Evolutionary conservation across 2,797 vertebrate genomes (phyloP), one percentile per base, ranked within the genome.

Genomic region (Danio choprae): DNA sequence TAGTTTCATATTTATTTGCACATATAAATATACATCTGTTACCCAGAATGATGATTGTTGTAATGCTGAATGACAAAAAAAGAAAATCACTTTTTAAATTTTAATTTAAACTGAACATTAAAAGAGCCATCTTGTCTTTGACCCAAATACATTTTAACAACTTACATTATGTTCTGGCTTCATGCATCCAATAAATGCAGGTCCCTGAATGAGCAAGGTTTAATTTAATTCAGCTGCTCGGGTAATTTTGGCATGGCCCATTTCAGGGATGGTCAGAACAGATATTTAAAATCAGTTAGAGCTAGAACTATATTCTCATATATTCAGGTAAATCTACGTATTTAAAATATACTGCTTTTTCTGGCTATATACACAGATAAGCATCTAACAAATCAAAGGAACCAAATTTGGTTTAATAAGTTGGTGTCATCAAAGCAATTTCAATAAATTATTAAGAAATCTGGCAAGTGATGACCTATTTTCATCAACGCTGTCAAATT

Each of bases 401-500:
- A 9, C 4, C 22, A 59, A 4, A 16, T 29, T 7, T n/a, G 4
- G 11, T 62, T 38, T 40, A 40, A 63, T 10, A 63, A 22, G n/a
- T 74, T 40, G 4, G 7, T 40, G 11, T 40, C 6, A 74, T 74
- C 29, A 50, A 46, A 46, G 9, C 7, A 12, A 48, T 48, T 18
- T 48, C 4, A 50, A 41, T 5, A 56, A 41, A 41, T 20, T 6
- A 40, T 9, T 5, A 12, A 4, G 46, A 8, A 36, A 13, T n/a
- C 11, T 20, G 38, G 51, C 38, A 53, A 22, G 10, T 44, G 7
- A 40, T 41, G 46, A 11, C 6, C 12, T 64, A 53, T 53, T 62
- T 70, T 22, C 3, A 71, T 44, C 16, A 62, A 38, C 56, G 44
- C 20, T 43, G 48, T 65, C 51, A 53, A 20, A 76, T 53, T 51